Conservation (phyloP, 2,797 vertebrate species). For the Spondyliosoma cantharus region DNA sequence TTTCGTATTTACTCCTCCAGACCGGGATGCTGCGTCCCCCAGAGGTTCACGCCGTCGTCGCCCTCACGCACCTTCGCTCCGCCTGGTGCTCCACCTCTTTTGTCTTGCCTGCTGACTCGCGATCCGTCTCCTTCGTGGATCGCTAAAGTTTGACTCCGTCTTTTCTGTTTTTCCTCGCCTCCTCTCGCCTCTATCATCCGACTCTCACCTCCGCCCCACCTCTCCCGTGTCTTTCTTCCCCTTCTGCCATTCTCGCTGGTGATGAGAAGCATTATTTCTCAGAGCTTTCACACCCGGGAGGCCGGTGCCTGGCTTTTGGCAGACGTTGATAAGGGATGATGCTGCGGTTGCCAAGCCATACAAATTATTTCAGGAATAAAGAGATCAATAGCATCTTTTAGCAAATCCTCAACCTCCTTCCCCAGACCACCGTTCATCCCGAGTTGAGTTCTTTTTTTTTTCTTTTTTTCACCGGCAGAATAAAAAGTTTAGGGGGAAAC, state of each 20-base stretch:
- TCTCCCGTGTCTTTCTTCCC: slow-evolving; percentile 38
- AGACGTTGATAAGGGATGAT: slow-evolving; percentile 78
- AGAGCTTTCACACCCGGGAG: slow-evolving; percentile 66
- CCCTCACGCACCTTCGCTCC: slow-evolving; percentile 2
- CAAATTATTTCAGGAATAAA: slow-evolving; percentile 82
- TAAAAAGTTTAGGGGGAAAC: slow-evolving; percentile 60
- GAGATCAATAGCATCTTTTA: slow-evolving; percentile 81
- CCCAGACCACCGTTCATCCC: slow-evolving; percentile 63
- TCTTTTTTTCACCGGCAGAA: slow-evolving; percentile 66
- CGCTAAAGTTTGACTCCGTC: slow-evolving; percentile 47
- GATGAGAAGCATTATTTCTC: slow-evolving; percentile 76
- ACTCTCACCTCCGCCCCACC: slow-evolving; percentile 38
- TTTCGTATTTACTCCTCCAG: slow-evolving; percentile 12
- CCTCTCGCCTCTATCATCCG: slow-evolving; percentile 36
- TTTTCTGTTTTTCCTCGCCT: slow-evolving; percentile 24
- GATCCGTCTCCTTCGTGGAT: slow-evolving; percentile 16
- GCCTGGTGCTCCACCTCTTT: neutral
- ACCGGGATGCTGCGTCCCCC: slow-evolving; percentile 6
- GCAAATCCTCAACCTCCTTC: slow-evolving; percentile 65
- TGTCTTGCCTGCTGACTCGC: neutral
- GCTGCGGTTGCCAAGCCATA: slow-evolving; percentile 73
- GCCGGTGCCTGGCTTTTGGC: slow-evolving; percentile 73
- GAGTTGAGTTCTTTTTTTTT: slow-evolving; percentile 34
- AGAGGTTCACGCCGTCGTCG: slow-evolving; percentile 2
- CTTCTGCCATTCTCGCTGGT: slow-evolving; percentile 52